Evolutionary conservation across 2,113 vertebrate species (phyloP).

Genomic region (Ochotona princeps): DNA sequence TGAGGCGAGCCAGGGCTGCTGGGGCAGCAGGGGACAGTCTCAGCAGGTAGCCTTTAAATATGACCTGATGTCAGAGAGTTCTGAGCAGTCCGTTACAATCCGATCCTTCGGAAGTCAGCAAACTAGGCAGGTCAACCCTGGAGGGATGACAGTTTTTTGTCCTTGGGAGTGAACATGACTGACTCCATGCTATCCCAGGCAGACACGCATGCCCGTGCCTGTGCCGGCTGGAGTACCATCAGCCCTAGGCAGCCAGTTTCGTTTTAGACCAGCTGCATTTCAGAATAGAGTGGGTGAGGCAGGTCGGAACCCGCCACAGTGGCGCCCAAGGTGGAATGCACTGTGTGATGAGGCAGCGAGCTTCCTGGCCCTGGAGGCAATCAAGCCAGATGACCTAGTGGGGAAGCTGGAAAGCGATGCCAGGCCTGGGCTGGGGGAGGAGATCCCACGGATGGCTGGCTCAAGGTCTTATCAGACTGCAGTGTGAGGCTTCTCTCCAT

Average conservation of each 20-base stretch:
- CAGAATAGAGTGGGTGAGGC: background rate
- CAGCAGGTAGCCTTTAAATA: background rate
- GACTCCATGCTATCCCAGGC: background rate
- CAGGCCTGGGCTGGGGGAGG: background rate
- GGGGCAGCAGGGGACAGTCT: background rate
- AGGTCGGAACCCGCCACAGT: background rate
- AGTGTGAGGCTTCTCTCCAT: background rate
- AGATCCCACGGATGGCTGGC: background rate
- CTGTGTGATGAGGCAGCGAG: background rate
- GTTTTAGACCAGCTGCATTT: background rate
- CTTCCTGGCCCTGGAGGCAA: background rate
- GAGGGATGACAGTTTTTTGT: conserved; percentile 60
- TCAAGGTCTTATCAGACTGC: background rate
- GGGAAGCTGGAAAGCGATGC: background rate
- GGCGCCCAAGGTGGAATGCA: background rate
- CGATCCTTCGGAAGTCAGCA: conserved; percentile 58
- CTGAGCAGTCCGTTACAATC: conserved; percentile 53
- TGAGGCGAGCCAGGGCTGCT: background rate
- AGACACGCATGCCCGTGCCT: conserved; percentile 4
- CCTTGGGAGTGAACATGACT: conserved; percentile 47
- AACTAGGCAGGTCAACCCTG: conserved; percentile 46
- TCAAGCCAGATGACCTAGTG: conserved; percentile 8
- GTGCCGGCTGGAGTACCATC: conserved; percentile 56
- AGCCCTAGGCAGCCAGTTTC: background rate
- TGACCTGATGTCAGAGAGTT: conserved; percentile 68